phyloP scores from a whole-genome alignment of 2,888 invertebrate species.

The Polydrusus cervinus region DNA sequence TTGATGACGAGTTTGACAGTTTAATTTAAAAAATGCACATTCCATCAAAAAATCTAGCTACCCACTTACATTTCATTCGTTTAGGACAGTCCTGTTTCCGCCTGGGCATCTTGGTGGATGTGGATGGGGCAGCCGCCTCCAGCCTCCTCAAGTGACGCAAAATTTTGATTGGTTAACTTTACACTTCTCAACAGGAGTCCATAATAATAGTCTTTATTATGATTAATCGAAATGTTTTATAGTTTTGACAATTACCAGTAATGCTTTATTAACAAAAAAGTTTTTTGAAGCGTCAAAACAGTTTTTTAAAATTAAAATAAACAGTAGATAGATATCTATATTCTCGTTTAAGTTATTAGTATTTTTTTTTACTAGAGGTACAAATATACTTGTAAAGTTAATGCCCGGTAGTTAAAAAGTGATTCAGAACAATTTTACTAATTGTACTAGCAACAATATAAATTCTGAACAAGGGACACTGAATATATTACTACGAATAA shows the following conservation, averaged over 20 bases:
- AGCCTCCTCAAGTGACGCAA: slow-evolving; percentile 64
- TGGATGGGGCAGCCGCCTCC: slow-evolving; percentile 60
- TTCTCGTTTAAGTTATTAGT: too few species aligned
- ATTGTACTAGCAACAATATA: slow-evolving; percentile 6
- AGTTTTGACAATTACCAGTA: neutral
- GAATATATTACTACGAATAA: slow-evolving; percentile 5
- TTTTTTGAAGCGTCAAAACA: too few species aligned
- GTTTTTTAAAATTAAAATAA: too few species aligned
- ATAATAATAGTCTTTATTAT: slow-evolving; percentile 1
- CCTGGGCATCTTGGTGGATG: slow-evolving; percentile 70
- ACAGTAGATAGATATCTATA: too few species aligned
- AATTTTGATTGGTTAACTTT: slow-evolving; percentile 63
- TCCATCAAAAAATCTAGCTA: too few species aligned
- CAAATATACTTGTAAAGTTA: neutral
- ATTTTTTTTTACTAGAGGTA: neutral
- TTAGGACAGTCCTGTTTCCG: slow-evolving; percentile 74
- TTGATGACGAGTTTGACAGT: too few species aligned
- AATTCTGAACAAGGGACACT: slow-evolving; percentile 2
- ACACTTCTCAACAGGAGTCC: slow-evolving; percentile 37
- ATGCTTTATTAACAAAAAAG: neutral
- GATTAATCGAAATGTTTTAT: neutral
- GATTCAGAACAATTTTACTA: neutral
- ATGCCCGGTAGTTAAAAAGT: neutral
- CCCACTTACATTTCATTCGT: slow-evolving; percentile 75
- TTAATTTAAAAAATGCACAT: too few species aligned